Conservation (phyloP, 2,113 vertebrate species). For the Falco punctatus region DNA sequence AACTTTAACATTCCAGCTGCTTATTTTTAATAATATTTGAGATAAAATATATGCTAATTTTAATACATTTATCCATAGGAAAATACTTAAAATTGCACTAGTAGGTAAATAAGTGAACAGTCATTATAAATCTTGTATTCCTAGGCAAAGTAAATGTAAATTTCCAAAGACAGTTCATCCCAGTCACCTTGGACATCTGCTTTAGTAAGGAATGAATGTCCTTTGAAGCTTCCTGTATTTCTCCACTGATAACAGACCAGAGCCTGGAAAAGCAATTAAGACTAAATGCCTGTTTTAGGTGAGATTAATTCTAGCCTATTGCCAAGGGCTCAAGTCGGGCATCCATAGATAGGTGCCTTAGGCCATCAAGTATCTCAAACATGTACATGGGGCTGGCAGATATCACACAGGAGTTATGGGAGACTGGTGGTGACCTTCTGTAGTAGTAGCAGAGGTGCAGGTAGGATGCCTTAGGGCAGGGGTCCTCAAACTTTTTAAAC, state of each 20-base stretch:
- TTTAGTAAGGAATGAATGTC: background rate
- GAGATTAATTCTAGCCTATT: background rate
- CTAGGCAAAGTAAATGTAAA: background rate
- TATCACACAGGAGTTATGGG: background rate
- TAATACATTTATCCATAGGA: background rate
- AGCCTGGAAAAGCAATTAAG: background rate
- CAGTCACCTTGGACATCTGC: background rate
- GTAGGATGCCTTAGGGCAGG: background rate
- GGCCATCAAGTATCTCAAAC: background rate
- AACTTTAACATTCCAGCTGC: background rate
- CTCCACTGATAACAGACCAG: background rate
- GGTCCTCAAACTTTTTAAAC: too few species aligned
- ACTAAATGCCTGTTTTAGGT: background rate
- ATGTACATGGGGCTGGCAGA: background rate
- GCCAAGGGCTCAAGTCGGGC: background rate
- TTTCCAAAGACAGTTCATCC: background rate
- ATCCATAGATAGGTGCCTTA: background rate
- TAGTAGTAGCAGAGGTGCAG: background rate
- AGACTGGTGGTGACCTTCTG: background rate
- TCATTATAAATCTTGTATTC: background rate
- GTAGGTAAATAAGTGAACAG: background rate
- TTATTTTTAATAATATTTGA: background rate
- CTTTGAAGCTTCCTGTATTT: background rate
- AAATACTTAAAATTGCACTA: background rate
- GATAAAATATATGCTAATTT: background rate